Conservation (phyloP, 2,888 invertebrate species). For the Emmelina monodactyla region DNA sequence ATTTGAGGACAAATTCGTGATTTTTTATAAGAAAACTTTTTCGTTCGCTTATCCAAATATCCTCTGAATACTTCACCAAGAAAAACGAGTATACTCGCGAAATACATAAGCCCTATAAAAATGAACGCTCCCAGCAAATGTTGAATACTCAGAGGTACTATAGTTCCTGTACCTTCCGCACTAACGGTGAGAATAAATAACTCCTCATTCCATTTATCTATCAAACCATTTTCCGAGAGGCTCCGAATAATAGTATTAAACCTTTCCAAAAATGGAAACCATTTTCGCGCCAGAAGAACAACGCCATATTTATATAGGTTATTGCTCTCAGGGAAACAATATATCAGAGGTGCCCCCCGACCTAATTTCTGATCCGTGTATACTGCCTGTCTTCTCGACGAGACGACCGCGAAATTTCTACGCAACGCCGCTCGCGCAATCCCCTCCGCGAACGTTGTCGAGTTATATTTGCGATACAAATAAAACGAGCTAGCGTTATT, state of each 20-base stretch:
- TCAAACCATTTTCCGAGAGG: slow-evolving; percentile 54
- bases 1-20: no score
- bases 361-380: slow-evolving; percentile 53
- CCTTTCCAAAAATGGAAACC: slow-evolving; percentile 51
- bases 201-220: slow-evolving; percentile 57
- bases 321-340: slow-evolving; percentile 51
- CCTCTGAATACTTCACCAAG: slow-evolving; percentile 30
- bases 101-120: slow-evolving; percentile 50
- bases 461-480: slow-evolving; percentile 55
- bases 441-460: slow-evolving; percentile 46
- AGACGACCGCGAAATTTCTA: slow-evolving; percentile 51
- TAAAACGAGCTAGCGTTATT: slow-evolving; percentile 54
- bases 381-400: slow-evolving; percentile 49
- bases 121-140: slow-evolving; percentile 58
- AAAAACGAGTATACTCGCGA: slow-evolving; percentile 36
- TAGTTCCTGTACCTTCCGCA: slow-evolving; percentile 29
- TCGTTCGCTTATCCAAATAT: not conserved
- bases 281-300: slow-evolving; percentile 48
- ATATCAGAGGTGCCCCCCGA: slow-evolving; percentile 43
- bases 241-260: slow-evolving; percentile 54
- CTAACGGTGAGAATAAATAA: slow-evolving; percentile 33
- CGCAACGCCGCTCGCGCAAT: slow-evolving; percentile 39
- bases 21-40: no score
- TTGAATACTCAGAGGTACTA: slow-evolving; percentile 40
- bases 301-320: slow-evolving; percentile 60